Conservation (phyloP, 2,113 vertebrate species). For the Arothron firmamentum region DNA sequence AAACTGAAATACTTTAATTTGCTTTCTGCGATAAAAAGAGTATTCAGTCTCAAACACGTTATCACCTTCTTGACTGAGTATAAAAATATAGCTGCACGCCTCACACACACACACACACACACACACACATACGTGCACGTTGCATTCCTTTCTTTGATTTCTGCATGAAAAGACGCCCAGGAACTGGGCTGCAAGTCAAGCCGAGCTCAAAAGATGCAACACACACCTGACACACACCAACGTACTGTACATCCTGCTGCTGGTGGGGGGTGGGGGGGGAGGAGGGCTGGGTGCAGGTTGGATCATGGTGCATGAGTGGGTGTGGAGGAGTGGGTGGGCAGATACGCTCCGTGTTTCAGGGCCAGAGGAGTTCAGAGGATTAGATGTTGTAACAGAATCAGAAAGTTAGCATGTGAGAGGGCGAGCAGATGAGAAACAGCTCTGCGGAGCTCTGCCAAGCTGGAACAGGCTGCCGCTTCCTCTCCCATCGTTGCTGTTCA, state of each 20-base stretch:
- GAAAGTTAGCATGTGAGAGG: conserved; percentile 48
- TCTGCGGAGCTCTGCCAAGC: conserved; percentile 22
- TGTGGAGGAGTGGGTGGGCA: conserved; percentile 49
- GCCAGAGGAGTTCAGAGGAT: conserved; percentile 55
- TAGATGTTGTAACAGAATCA: conserved; percentile 33
- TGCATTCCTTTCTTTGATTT: conserved; percentile 25
- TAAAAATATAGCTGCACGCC: neutral
- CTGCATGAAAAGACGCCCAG: conserved; percentile 27
- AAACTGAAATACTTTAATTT: neutral
- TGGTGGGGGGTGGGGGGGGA: conserved; percentile 17
- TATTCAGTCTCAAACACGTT: neutral
- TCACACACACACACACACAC: neutral
- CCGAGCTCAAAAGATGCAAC: conserved; percentile 20
- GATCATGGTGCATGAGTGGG: conserved; percentile 37
- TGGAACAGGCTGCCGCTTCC: conserved; percentile 32
- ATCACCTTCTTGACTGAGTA: neutral
- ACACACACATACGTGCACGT: conserved; percentile 13
- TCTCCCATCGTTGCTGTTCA: conserved; percentile 19
- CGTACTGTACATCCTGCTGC: conserved; percentile 21
- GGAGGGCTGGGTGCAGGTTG: neutral
- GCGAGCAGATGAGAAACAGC: conserved; percentile 37
- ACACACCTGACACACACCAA: conserved; percentile 20
- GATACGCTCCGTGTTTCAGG: conserved; percentile 38
- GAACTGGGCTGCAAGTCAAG: conserved; percentile 49
- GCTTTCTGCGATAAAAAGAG: neutral